Base-by-base conservation (phyloP, 2,113 vertebrate genomes). In the Brachyistius frenatus region DNA sequence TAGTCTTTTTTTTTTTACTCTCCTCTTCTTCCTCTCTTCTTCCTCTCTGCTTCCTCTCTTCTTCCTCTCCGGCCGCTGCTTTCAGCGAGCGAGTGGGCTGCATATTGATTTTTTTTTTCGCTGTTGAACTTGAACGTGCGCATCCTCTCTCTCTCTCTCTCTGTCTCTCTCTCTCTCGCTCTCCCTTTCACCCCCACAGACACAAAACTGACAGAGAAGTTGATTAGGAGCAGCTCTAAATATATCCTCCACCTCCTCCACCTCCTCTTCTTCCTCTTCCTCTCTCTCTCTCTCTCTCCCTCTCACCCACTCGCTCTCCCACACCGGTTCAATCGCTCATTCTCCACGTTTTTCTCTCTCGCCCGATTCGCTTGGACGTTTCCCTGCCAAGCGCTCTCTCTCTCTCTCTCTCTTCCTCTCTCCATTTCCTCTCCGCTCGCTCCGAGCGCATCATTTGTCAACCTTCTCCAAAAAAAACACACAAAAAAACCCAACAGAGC, bases 151-250 rank as follows among this genome's bases (percentile, higher is more conserved):
- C 69, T 67, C 77, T 65, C 77, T 55, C 67, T 54, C 76, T 37
- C 75, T 41, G 73, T 50, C 2, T 16, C 32, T 52, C 65, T 73
- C 80, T 76, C 76, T 68, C 67, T 63, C 60, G 2, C 83, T 83
- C 85, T 74, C 78, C 32, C 69, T 73, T 57, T 85, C 89, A 78
- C 91, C 91, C 89, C 79, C 91, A 90, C 86, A 91, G 86, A 92
- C 92, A 89, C 86, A 87, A 83, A 23, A 83, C 89, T 81, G 93
- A 88, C 86, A 86, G 84, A 91, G 86, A 91, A 93, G 91, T 94
- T 94, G 93, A 93, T 93, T 93, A 94, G 92, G 78, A 84, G 86
- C 91, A 57, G 89, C 92, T 94, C 90, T 93, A 94, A 92, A 94
- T 94, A 89, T 93, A 94, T 89, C 92, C 88, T 78, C 88, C 80